These are phyloP conservation scores for Physocephala rufipes DNA, from an alignment of 2,888 invertebrate species.

Conservation along the genomic window DNA sequence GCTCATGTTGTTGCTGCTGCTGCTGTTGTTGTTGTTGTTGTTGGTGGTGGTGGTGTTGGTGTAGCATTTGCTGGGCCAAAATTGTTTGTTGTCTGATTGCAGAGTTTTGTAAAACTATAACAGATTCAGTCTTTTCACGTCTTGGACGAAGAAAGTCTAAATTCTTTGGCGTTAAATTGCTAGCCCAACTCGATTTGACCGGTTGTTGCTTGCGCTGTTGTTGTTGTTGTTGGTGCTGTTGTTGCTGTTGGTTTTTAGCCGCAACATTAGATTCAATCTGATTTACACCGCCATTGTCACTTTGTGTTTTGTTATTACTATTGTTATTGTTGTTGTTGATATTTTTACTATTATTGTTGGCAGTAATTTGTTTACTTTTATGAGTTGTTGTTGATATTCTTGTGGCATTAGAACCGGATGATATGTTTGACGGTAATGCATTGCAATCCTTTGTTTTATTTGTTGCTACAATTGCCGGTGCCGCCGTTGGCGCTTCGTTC, in stretches of 20 bases:
- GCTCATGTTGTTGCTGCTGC: too few species aligned
- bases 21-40: too few species aligned
- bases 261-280: constrained; percentile 1
- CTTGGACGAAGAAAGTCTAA: constrained; percentile 73
- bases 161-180: constrained; percentile 60
- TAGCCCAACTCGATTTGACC: constrained; percentile 60
- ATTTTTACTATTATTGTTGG: background rate
- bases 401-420: constrained; percentile 56
- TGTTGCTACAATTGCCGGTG: constrained; percentile 4
- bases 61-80: constrained; percentile 60
- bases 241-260: constrained; percentile 32
- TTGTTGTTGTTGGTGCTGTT: constrained; percentile 17
- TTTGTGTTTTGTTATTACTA: constrained; percentile 22
- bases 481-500: constrained; percentile 42
- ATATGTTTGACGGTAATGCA: constrained; percentile 52
- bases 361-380: background rate
- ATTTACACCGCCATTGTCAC: constrained; percentile 6
- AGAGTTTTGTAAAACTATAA: constrained; percentile 78
- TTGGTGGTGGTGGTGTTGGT: too few species aligned
- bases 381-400: constrained; percentile 4
- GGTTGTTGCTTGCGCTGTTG: constrained; percentile 41
- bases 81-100: constrained; percentile 66
- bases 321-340: background rate
- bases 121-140: constrained; percentile 89
- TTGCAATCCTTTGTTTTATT: constrained; percentile 23